Evolutionary conservation across 2,888 invertebrate genomes (phyloP).

Genomic region (Dasypolia templi): DNA sequence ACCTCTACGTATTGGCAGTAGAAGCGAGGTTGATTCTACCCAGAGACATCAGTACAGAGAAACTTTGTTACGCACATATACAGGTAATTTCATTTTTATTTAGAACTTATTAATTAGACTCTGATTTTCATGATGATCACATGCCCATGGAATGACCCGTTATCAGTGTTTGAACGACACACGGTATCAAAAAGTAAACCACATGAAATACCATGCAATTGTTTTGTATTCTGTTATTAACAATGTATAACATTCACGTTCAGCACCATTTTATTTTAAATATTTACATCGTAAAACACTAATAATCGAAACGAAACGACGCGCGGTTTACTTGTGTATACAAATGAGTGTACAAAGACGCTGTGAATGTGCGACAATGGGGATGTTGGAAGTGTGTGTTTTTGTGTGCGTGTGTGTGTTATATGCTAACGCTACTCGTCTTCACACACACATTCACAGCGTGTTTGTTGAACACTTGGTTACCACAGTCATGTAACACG

Average conservation of each 20-base stretch:
- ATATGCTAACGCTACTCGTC: no score
- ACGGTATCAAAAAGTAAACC: background rate
- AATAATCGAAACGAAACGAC: background rate
- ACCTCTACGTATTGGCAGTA: slow-evolving; percentile 98
- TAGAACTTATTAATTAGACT: background rate
- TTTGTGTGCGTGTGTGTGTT: no score
- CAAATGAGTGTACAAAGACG: no score
- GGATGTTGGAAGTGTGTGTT: no score
- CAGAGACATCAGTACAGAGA: slow-evolving; percentile 94
- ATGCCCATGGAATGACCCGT: no score
- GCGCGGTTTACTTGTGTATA: no score
- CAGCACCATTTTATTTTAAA: background rate
- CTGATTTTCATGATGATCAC: background rate
- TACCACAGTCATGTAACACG: no score
- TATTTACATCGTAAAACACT: background rate
- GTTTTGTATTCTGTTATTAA: background rate
- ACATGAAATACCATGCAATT: background rate
- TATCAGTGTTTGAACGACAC: background rate
- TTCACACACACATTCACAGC: no score
- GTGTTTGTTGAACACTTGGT: no score
- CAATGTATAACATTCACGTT: background rate
- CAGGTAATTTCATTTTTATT: slow-evolving; percentile 83
- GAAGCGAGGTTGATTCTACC: slow-evolving; percentile 97
- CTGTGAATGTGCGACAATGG: no score
- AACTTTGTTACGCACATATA: slow-evolving; percentile 95